Base-by-base conservation (phyloP, 1,140 invertebrate species). In the Trypoxylus dichotomus region DNA sequence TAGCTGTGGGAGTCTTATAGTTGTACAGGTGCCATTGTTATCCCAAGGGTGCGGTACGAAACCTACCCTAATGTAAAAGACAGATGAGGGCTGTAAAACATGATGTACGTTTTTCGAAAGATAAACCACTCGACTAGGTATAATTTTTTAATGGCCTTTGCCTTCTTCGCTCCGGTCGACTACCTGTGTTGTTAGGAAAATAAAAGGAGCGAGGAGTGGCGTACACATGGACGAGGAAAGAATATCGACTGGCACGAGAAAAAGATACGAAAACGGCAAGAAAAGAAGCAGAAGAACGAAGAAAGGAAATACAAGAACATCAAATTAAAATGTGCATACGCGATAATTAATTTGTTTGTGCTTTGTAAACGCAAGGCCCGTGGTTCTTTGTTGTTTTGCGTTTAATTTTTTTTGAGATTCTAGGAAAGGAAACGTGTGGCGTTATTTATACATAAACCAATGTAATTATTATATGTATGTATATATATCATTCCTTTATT, bases 41-140 rank as follows among this genome's bases (percentile, higher is more conserved):
- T 68, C 60, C 60, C 60, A 68, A 68, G 19, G 60, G 60, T 68
- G 60, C 60, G 60, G 60, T 68, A 68, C 60, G 60, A 68, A 68
- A 68, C 60, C 60, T 68, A 68, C 60, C 60, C 60, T 68, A 68
- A 68, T 27, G 60, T 68, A 68, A 24, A 68, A 68, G 60, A 68
- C 60, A 68, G 60, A 68, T 68, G 60, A 68, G 60, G 27, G 19
- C 60, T 68, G 60, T 29, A 68, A 68, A 24, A 68, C 60, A 68
- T 68, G 60, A 68, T 24, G 60, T 68, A 68, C 60, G 60, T 68
- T 68, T 68, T 68, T 68, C 60, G 60, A 68, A 68, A 68, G 60
- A 68, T 68, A 68, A 68, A 68, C 60, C 24, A 68, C 60, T 68
- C 60, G 60, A 68, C 60, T 29, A 68, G 60, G 60, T 68, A 68